Evolutionary conservation across 2,113 vertebrate species (phyloP), one percentile per base, ranked within the genome.

Genomic region (Morone chrysops): DNA sequence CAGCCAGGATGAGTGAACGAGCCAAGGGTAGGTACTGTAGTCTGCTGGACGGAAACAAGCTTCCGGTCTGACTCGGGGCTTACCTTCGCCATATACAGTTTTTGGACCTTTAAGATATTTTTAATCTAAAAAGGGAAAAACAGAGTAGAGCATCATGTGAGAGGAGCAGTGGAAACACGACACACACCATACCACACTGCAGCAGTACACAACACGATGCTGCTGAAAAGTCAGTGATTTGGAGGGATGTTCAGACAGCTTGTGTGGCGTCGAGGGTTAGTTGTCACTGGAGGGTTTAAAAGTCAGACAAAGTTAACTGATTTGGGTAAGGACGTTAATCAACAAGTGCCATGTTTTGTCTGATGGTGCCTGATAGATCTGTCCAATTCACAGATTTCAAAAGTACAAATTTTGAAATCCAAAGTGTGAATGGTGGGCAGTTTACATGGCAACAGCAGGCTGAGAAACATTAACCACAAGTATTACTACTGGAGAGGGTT

Each of bases 71-170:
- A 88, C 87, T 88, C 83, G 81, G 91, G 66, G 90, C 98, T 99
- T 99, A 99, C 98, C 98, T 99, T 97, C 80, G 48, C 95, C 94
- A 92, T 69, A 95, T 91, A 95, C 91, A n/a, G 92, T 95, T 95
- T 95, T 81, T 90, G 96, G 96, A 96, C 92, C 94, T 83, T 95
- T 95, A 94, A 80, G 89, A 92, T 92, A 89, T 89, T 91, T 96
- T 97, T 99, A 97, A 98, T 98, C 98, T 95, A 95, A 92, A 31
- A 97, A 96, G 87, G 93, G 90, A 95, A 92, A 94, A 90, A 93
- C 60, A 94, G 68, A 94, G 87, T 89, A 96, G 78, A 97, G 95
- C 91, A 95, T 86, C 56, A 92, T 70, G 80, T 95, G 90, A 95
- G 92, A 93, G 31, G 45, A 88, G 72, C 31, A 80, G 84, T 62